Base-by-base conservation (phyloP, 1,140 invertebrate species). In the Procambarus virginalis region DNA sequence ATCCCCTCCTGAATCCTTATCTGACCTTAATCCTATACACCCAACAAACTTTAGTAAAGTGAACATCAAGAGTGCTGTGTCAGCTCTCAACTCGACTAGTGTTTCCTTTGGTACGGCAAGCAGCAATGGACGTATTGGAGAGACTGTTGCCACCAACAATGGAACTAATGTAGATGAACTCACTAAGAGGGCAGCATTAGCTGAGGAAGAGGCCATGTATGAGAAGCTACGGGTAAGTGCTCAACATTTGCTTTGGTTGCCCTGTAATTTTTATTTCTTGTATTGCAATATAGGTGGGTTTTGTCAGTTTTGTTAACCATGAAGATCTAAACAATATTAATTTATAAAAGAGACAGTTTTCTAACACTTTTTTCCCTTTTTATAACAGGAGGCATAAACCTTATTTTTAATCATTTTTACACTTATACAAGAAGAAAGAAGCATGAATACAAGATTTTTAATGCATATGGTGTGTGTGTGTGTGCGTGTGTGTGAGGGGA, bases 161-260 rank as follows among this genome's bases (percentile, higher is more conserved):
- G 95, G 96, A n/a, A 86, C 95, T 60, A 49, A 83, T 93, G 97
- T 97, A 91, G 97, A 98, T 92, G 98, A 99, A 92, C 96, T 96
- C 86, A 94, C 98, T 3, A 96, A 97, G 93, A 96, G 97, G 92
- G 96, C 97, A 93, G 97, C 96, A 58, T 94, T 99, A 51, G 98
- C 98, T 77, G 98, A 99, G 94, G 98, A 99, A 94, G 98, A 98
- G 94, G 97, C 97, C 51, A 97, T 97, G 58, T 96, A 99, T 95
- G 98, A 98, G 94, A 97, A 98, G 93, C 97, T 98, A 93, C 99
- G 98, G 96, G 98, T 98, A 94, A 93, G 93, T 90, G n/a, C 45
- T 55, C 5, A 17, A 1, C 12, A 70, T 22, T 22, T 17, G 22
- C 64, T 22, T 46, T 58, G 20, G 64, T 20, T 49, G 4, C 6